Percentiles rank a stretch among this genome's conserved stretches.
phyloP scores from a whole-genome alignment of 2,888 invertebrate species.

The Habroteleia sp. region DNA sequence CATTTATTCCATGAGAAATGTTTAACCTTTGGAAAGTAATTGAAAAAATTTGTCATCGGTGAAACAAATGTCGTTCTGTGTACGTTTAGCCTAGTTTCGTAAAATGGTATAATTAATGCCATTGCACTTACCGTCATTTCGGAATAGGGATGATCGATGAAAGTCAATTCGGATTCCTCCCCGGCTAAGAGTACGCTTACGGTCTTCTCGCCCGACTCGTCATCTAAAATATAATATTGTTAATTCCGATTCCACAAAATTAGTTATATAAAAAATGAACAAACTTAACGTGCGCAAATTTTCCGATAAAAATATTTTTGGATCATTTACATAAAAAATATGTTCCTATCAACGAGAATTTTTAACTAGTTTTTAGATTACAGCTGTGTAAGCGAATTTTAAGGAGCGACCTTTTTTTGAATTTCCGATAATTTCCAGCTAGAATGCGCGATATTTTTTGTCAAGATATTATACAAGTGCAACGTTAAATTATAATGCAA shows the following conservation, averaged over 20 bases:
- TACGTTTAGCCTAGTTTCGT: slow-evolving; percentile 19
- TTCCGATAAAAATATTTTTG: slow-evolving; percentile 11
- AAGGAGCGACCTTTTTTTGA: slow-evolving; percentile 4
- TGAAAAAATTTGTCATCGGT: slow-evolving; percentile 4
- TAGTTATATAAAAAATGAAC: slow-evolving; percentile 10
- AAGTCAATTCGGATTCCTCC: slow-evolving; percentile 94
- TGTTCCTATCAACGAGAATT: no score
- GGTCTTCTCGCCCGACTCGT: slow-evolving; percentile 94
- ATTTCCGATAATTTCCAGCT: slow-evolving; percentile 1
- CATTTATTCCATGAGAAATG: no score
- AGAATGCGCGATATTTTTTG: not conserved
- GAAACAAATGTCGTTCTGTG: slow-evolving; percentile 1
- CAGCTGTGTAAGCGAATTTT: slow-evolving; percentile 27
- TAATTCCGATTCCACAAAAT: slow-evolving; percentile 17
- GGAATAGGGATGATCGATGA: slow-evolving; percentile 93
- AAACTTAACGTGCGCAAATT: slow-evolving; percentile 6
- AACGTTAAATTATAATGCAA: not conserved
- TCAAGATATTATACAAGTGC: not conserved
- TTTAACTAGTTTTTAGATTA: no score
- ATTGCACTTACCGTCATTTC: slow-evolving; percentile 92
- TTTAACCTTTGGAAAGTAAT: no score
- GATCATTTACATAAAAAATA: no score
- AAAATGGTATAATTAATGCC: slow-evolving; percentile 42
- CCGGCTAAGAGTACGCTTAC: slow-evolving; percentile 94
- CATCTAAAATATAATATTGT: slow-evolving; percentile 85